Base-by-base conservation (phyloP, 2,113 vertebrate genomes). In the Phylloscopus trochilus region DNA sequence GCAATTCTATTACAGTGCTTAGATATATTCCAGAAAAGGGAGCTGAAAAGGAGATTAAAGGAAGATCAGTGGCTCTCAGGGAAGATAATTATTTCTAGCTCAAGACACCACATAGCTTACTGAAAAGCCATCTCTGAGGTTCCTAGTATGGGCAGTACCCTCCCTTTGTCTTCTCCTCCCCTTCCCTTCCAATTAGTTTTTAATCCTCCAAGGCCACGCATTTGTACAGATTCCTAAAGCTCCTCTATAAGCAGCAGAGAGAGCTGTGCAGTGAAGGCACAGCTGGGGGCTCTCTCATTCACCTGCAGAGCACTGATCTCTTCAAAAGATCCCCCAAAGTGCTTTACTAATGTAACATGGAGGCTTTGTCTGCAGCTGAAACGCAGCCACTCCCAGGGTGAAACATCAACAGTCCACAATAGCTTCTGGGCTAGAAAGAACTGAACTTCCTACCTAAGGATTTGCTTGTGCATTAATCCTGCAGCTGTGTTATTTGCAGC, bases 41-140 rank as follows among this genome's bases (percentile, higher is more conserved):
- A 89, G 46, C 53, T 66, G 70, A 78, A 91, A 87, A 89, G 19
- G 59, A 81, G 93, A 93, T 95, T 95, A 92, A 91, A 82, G 19
- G 53, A 92, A 93, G 67, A 92, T 84, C 91, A 87, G 89, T 82
- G 81, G 60, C 77, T 95, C 62, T 84, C 62, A 44, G 67, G 41
- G 58, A 93, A 95, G 83, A 83, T 60, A 89, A 95, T 91, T 82
- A 91, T 95, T 96, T 95, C 83, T 62, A 97, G 74, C 66, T 75
- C n/a, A 75, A 92, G 64, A 67, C 27, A 83, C 39, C 51, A 80
- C 24, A 58, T 0, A 90, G 63, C 62, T 86, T 85, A 90, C 60
- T 64, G 73, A 89, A 93, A 90, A 81, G 72, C 47, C 41, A 89
- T 37, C 35, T 78, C 83, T 73, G 58, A 92, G 13, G 41, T 87